Conservation (phyloP, 1,140 invertebrate species). For the Hesperophylax magnus region DNA sequence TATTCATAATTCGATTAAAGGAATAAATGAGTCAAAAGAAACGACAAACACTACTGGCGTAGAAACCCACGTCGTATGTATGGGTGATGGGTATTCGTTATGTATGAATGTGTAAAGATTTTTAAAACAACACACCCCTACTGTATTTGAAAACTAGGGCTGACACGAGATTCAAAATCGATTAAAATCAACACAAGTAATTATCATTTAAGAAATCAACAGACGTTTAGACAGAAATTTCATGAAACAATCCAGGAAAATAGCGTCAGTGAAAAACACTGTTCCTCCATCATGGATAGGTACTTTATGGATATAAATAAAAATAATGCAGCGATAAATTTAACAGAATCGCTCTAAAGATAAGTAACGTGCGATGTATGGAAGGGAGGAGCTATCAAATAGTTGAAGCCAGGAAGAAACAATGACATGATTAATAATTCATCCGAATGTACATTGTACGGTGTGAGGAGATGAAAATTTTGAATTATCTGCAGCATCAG, state of each 20-base stretch:
- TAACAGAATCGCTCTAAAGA: not conserved
- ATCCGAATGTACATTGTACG: slow-evolving; percentile 31
- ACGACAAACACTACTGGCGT: slow-evolving; percentile 11
- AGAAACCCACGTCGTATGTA: no score
- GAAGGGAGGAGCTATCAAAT: slow-evolving; percentile 8
- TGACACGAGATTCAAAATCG: not conserved
- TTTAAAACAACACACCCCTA: slow-evolving; percentile 1
- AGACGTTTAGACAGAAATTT: no score
- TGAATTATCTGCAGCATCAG: slow-evolving; percentile 41
- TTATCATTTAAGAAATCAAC: no score
- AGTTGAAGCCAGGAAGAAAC: slow-evolving; percentile 45
- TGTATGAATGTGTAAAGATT: not conserved
- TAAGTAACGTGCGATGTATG: not conserved
- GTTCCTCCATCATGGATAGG: no score
- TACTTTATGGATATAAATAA: not conserved
- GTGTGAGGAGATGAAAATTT: slow-evolving; percentile 29
- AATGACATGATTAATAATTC: slow-evolving; percentile 56
- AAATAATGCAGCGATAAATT: slow-evolving; percentile 30
- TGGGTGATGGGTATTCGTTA: not conserved
- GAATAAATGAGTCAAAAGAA: slow-evolving; percentile 54
- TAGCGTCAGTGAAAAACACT: no score
- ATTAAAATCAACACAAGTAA: no score
- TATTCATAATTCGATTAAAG: slow-evolving; percentile 57
- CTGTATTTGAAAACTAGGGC: not conserved
- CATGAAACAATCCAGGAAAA: no score